Evolutionary conservation across 1,140 invertebrate genomes (phyloP).

Genomic region (Drosophila mayri): DNA sequence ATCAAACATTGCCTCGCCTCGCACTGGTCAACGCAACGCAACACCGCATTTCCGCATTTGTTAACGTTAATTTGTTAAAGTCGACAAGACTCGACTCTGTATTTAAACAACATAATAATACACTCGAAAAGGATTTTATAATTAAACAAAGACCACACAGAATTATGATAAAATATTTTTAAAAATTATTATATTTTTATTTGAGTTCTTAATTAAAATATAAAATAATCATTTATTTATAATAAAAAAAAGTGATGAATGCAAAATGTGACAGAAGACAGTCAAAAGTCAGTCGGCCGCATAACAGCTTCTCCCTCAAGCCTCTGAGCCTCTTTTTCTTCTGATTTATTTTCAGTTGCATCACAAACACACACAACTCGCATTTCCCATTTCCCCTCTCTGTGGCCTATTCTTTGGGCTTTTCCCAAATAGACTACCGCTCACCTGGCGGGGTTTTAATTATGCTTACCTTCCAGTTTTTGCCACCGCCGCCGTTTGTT

Average conservation of each 20-base stretch:
- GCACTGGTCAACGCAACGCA: conserved; percentile 57
- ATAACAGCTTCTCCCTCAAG: conserved; percentile 31
- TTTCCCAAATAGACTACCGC: conserved; percentile 56
- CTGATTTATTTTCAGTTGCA: conserved; percentile 7
- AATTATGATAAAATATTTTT: too few species aligned
- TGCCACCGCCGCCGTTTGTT: conserved; percentile 62
- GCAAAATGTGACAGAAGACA: conserved; percentile 1
- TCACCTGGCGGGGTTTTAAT: conserved; percentile 26
- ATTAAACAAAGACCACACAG: too few species aligned
- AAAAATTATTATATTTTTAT: too few species aligned
- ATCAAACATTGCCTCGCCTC: conserved; percentile 30
- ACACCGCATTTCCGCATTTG: conserved; percentile 22
- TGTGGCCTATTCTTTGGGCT: not conserved
- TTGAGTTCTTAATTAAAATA: too few species aligned
- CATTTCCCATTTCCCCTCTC: conserved; percentile 18
- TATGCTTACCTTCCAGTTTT: conserved; percentile 79
- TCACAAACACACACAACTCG: conserved; percentile 3
- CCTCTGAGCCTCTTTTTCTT: not conserved
- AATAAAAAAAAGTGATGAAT: not conserved
- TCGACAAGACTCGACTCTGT: not conserved
- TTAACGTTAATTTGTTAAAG: conserved; percentile 6
- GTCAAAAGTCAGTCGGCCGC: conserved; percentile 66
- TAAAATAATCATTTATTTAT: too few species aligned
- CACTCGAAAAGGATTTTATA: not conserved
- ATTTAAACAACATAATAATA: not conserved